phyloP scores from a whole-genome alignment of 1,140 invertebrate genomes.

The Drosophila ficusphila region DNA sequence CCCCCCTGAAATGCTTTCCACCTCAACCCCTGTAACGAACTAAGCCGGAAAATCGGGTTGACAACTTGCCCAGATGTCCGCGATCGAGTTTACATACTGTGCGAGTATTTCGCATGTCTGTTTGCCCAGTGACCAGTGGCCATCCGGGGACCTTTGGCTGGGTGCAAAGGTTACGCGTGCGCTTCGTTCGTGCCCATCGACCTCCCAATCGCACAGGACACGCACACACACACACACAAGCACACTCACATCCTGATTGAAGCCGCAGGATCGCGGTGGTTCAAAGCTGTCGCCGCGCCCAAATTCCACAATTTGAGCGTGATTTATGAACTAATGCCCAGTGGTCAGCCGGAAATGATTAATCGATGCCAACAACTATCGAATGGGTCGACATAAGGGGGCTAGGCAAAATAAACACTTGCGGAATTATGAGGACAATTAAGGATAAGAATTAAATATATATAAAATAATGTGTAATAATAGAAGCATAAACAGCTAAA shows the following conservation, averaged over 20 bases:
- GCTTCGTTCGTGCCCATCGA: constrained; percentile 65
- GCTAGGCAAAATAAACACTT: not conserved
- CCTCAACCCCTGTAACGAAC: not conserved
- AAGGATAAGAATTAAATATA: not conserved
- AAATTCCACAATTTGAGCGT: constrained; percentile 39
- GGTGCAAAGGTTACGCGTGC: constrained; percentile 72
- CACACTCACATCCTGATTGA: not conserved
- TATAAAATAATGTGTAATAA: not conserved
- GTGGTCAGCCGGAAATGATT: constrained; percentile 20
- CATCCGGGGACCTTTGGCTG: constrained; percentile 16
- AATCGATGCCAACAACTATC: constrained; percentile 17
- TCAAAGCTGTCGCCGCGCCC: constrained; percentile 65
- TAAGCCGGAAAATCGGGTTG: constrained; percentile 52
- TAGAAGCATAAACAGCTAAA: not conserved
- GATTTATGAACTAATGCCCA: constrained; percentile 54
- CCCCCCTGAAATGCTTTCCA: not conserved
- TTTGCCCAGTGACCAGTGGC: constrained; percentile 7
- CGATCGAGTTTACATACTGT: constrained; percentile 27
- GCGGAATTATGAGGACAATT: not conserved
- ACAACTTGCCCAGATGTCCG: constrained; percentile 48
- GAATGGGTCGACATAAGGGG: not conserved
- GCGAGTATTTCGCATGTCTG: constrained; percentile 3
- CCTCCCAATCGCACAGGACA: too few species aligned
- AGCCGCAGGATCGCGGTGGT: constrained; percentile 28
- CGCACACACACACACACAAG: constrained; percentile 29